Evolutionary conservation across 64 coral and sea anemone genomes (phyloP).

Genomic region (Stylophora pistillata): DNA sequence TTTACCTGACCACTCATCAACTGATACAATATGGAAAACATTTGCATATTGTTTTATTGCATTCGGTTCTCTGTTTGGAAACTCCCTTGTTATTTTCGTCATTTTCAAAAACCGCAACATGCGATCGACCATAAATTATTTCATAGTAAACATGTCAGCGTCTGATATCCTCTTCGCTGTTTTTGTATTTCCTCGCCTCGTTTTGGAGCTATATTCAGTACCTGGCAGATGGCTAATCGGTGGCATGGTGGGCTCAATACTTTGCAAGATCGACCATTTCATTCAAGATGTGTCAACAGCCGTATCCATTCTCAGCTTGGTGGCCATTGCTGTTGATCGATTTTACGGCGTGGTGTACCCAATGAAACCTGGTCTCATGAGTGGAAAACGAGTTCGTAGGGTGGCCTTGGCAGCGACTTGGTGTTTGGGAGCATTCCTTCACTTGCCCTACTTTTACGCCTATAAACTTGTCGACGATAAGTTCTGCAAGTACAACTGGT

Average conservation of each 20-base stretch:
- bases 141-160: constrained; percentile 37
- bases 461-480: constrained; percentile 4
- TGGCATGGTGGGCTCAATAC: background rate
- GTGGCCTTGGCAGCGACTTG: constrained; percentile 16
- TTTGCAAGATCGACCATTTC: constrained; percentile 24
- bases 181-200: constrained; percentile 1
- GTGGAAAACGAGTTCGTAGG: background rate
- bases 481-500: constrained; percentile 24
- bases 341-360: constrained; percentile 64
- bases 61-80: background rate
- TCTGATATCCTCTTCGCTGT: constrained; percentile 14
- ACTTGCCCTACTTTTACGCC: constrained; percentile 21
- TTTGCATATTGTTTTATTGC: background rate
- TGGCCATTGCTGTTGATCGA: constrained; percentile 40
- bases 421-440: background rate
- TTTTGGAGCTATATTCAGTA: background rate
- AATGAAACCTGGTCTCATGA: constrained; percentile 22
- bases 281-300: constrained; percentile 29
- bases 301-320: constrained; percentile 57
- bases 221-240: background rate
- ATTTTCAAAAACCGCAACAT: constrained; percentile 5
- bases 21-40: background rate
- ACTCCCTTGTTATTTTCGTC: constrained; percentile 14
- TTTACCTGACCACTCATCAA: background rate
- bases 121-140: constrained; percentile 12